Conservation (phyloP, 2,888 invertebrate genomes). For the Tetragonisca angustula region DNA sequence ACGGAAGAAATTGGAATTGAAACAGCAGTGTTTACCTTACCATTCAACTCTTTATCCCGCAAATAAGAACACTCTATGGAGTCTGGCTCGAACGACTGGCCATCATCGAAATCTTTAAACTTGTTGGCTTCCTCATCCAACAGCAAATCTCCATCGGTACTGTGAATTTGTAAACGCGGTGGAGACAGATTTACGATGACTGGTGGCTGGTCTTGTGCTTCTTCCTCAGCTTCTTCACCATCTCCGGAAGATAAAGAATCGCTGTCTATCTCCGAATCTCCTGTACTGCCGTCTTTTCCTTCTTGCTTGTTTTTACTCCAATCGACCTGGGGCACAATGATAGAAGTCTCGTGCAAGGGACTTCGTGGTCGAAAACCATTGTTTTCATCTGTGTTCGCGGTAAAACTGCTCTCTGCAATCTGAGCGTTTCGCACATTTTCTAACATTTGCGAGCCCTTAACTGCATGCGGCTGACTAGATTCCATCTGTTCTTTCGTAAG, state of each 20-base stretch:
- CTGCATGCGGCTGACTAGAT: slow-evolving; percentile 40
- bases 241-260: slow-evolving; percentile 86
- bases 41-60: slow-evolving; percentile 31
- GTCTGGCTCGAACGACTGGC: slow-evolving; percentile 79
- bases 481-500: slow-evolving; percentile 54
- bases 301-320: slow-evolving; percentile 85
- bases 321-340: slow-evolving; percentile 87
- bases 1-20: neutral
- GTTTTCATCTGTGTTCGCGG: slow-evolving; percentile 42
- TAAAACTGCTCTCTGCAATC: slow-evolving; percentile 29
- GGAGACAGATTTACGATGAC: slow-evolving; percentile 84
- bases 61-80: slow-evolving; percentile 78
- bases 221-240: slow-evolving; percentile 78
- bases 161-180: slow-evolving; percentile 90
- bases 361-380: slow-evolving; percentile 85
- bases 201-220: slow-evolving; percentile 61
- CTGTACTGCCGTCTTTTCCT: slow-evolving; percentile 78
- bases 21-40: neutral
- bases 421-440: slow-evolving; percentile 42
- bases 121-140: slow-evolving; percentile 80
- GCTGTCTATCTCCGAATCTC: slow-evolving; percentile 85
- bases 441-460: slow-evolving; percentile 18
- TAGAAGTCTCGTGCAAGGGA: slow-evolving; percentile 88
- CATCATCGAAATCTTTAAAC: slow-evolving; percentile 52
- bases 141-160: slow-evolving; percentile 89